Evolutionary conservation across 2,888 invertebrate species (phyloP).

Genomic region (Sarcophaga carnaria): DNA sequence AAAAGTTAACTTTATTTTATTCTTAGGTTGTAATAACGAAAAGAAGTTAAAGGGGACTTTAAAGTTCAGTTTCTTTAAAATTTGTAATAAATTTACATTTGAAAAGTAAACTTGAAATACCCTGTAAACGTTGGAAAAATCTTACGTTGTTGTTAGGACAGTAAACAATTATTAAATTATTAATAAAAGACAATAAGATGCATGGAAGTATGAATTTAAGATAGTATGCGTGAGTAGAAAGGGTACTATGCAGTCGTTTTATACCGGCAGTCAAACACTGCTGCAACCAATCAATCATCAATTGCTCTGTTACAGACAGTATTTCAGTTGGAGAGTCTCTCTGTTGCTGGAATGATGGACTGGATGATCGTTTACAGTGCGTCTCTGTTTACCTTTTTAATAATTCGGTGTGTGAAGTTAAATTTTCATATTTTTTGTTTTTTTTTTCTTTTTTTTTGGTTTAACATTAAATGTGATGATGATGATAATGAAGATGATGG

Average conservation of each 20-base stretch:
- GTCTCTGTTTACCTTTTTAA: slow-evolving; percentile 30
- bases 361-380: not conserved
- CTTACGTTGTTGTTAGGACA: too few species aligned
- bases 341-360: not conserved
- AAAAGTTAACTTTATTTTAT: too few species aligned
- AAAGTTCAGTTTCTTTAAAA: too few species aligned
- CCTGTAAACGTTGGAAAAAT: too few species aligned
- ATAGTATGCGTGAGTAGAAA: not conserved
- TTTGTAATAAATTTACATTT: too few species aligned
- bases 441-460: slow-evolving; percentile 7
- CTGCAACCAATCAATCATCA: not conserved
- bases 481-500: slow-evolving; percentile 32
- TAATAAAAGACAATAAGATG: too few species aligned
- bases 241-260: not conserved
- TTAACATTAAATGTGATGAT: slow-evolving; percentile 5
- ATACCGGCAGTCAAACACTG: not conserved
- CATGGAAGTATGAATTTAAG: too few species aligned
- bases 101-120: too few species aligned
- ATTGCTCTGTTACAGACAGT: not conserved
- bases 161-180: too few species aligned
- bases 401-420: not conserved
- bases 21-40: too few species aligned
- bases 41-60: too few species aligned
- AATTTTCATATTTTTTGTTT: not conserved
- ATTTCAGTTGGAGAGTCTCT: not conserved